Evolutionary conservation across 2,888 invertebrate species (phyloP).

Genomic region (Deroplatys truncata): DNA sequence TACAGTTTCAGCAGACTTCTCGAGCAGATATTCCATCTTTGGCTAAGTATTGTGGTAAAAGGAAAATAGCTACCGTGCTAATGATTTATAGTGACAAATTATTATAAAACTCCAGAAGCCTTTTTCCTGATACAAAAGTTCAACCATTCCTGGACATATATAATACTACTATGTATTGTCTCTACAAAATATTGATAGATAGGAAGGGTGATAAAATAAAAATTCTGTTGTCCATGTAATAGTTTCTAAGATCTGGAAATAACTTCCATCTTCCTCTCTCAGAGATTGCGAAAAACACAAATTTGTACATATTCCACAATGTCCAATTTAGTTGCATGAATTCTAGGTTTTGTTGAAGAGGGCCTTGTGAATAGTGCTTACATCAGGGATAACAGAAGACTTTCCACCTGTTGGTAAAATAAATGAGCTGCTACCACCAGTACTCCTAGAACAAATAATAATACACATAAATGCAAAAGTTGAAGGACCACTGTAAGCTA

Average conservation of each 20-base stretch:
- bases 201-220: background rate
- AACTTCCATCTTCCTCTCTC: background rate
- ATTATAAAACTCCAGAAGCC: background rate
- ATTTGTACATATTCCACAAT: background rate
- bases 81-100: background rate
- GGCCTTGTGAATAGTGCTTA: slow-evolving; percentile 67
- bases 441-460: slow-evolving; percentile 16
- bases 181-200: background rate
- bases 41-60: background rate
- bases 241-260: background rate
- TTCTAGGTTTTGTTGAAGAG: slow-evolving; percentile 45
- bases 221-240: background rate
- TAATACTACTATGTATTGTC: background rate
- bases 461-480: background rate
- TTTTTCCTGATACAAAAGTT: background rate
- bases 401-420: slow-evolving; percentile 49
- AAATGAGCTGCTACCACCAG: slow-evolving; percentile 23
- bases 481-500: background rate
- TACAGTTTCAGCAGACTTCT: background rate
- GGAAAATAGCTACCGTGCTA: background rate
- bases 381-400: slow-evolving; percentile 59
- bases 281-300: background rate
- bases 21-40: background rate
- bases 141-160: background rate
- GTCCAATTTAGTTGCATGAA: background rate